phyloP scores from a whole-genome alignment of 2,113 vertebrate species.

The Rhodinocichla rosea region DNA sequence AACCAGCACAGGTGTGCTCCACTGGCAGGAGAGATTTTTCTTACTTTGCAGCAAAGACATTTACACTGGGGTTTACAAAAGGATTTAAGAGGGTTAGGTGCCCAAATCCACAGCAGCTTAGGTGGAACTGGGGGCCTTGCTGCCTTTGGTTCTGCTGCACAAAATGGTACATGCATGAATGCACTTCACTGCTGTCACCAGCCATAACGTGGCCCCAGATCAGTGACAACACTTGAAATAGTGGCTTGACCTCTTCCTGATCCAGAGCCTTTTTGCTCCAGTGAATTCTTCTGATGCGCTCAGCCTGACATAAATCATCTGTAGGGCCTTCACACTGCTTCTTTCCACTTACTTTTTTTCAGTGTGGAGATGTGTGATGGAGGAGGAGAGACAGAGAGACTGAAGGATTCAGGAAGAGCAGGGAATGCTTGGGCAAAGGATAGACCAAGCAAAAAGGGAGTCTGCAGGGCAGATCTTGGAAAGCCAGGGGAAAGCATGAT shows the following conservation, averaged over 20 bases:
- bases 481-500: neutral
- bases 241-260: neutral
- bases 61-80: neutral
- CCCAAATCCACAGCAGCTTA: neutral
- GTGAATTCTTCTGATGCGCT: neutral
- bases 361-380: neutral
- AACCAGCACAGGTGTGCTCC: neutral
- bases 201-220: neutral
- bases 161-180: neutral
- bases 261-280: neutral
- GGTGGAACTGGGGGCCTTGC: neutral
- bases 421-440: neutral
- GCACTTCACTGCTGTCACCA: neutral
- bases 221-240: neutral
- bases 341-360: neutral
- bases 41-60: neutral
- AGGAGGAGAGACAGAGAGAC: neutral
- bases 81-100: neutral
- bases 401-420: neutral
- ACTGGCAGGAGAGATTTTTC: neutral
- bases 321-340: neutral
- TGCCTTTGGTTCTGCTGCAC: neutral
- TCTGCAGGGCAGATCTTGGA: neutral
- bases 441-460: rapidly evolving
- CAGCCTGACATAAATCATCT: neutral